phyloP scores from a whole-genome alignment of 2,797 vertebrate species.

The Hypotaenidia philippensis region DNA sequence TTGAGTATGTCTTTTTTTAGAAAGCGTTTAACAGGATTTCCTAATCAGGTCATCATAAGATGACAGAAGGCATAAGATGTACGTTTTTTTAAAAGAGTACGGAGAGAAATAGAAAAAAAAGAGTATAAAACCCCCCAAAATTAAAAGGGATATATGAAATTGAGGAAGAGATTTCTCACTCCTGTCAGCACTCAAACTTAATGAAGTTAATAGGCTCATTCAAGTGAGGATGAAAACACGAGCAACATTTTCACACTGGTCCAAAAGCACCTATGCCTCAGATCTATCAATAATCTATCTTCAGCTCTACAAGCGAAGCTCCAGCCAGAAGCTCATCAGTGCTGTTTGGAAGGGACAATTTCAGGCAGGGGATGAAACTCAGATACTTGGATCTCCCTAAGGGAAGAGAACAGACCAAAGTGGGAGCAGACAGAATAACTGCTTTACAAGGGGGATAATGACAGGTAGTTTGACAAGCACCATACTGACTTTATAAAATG shows the following conservation, averaged over 20 bases:
- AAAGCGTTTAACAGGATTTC: neutral
- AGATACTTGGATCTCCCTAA: neutral
- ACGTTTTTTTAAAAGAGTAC: rapidly evolving
- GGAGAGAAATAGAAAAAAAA: neutral
- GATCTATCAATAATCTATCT: neutral
- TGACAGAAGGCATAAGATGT: neutral
- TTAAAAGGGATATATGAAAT: neutral
- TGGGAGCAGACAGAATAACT: slow-evolving; percentile 1
- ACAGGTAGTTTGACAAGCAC: slow-evolving; percentile 64
- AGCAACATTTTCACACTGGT: neutral
- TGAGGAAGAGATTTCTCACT: neutral
- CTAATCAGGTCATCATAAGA: neutral
- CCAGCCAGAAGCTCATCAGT: neutral
- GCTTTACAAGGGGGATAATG: slow-evolving; percentile 32
- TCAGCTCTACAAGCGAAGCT: neutral
- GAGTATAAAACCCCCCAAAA: neutral
- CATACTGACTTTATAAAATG: slow-evolving; percentile 49
- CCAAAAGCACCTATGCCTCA: neutral
- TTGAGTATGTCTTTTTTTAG: neutral
- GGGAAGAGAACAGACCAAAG: neutral
- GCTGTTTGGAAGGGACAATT: neutral
- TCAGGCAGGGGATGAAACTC: neutral
- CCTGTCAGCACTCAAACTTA: neutral
- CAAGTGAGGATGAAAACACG: neutral
- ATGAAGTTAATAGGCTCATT: neutral